Conservation (phyloP, 2,888 invertebrate genomes). For the Hirtodrosophila trivittata region DNA sequence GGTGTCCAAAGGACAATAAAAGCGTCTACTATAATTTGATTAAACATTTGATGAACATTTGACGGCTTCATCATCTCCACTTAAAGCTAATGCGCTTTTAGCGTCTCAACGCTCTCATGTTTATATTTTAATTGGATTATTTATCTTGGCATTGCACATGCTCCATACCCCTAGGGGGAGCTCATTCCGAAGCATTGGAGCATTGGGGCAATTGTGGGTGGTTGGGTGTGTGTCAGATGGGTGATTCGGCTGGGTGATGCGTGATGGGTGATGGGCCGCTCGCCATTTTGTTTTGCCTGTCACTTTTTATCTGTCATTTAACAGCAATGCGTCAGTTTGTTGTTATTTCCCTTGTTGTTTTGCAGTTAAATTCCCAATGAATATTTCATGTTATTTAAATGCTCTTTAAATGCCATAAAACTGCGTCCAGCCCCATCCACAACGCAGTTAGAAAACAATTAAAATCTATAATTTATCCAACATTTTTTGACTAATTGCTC, state of each 20-base stretch:
- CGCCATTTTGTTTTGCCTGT: constrained; percentile 30
- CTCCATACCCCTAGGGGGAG: neutral
- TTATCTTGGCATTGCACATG: constrained; percentile 34
- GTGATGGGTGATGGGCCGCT: no score
- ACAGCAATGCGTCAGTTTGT: constrained; percentile 50
- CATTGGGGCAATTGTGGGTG: no score
- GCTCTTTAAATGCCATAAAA: constrained; percentile 51
- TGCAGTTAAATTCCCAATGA: constrained; percentile 49
- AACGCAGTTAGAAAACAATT: constrained; percentile 1
- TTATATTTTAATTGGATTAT: constrained; percentile 57
- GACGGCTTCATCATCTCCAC: constrained; percentile 12
- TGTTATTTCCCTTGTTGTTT: constrained; percentile 37
- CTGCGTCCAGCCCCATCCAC: constrained; percentile 7
- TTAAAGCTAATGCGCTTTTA: constrained; percentile 42
- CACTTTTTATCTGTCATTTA: constrained; percentile 60
- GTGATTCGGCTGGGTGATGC: no score
- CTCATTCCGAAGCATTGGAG: no score
- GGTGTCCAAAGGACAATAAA: no score
- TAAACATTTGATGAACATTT: constrained; percentile 14
- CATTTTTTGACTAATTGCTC: neutral
- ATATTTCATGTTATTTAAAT: constrained; percentile 64
- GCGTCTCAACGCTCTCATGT: constrained; percentile 40
- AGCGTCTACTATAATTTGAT: constrained; percentile 14
- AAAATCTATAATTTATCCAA: constrained; percentile 12
- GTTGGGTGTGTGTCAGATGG: no score